phyloP scores from a whole-genome alignment of 2,797 vertebrate species.

The Anguilla megastoma region DNA sequence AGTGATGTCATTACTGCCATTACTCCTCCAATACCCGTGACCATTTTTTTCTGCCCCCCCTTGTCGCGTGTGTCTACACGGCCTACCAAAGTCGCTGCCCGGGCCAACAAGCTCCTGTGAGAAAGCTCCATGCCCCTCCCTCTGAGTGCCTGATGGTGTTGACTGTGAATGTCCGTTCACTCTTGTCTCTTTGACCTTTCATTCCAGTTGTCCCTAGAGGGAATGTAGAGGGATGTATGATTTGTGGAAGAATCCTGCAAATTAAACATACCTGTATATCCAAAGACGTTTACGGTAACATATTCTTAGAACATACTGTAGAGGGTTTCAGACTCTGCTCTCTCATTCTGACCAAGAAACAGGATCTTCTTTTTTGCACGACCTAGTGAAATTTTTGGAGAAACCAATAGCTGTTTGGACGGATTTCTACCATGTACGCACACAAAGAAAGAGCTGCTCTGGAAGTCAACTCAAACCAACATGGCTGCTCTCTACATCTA shows the following conservation, averaged over 20 bases:
- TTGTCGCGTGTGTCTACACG: slow-evolving; percentile 45
- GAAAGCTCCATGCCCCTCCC: neutral
- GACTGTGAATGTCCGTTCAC: slow-evolving; percentile 46
- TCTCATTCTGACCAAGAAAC: slow-evolving; percentile 47
- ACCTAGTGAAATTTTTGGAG: slow-evolving; percentile 57
- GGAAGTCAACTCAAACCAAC: slow-evolving; percentile 39
- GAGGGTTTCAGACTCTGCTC: slow-evolving; percentile 36
- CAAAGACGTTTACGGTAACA: slow-evolving; percentile 47
- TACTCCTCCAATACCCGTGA: slow-evolving; percentile 33
- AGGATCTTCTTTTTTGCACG: slow-evolving; percentile 49
- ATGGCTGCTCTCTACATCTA: slow-evolving; percentile 38
- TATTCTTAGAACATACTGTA: neutral
- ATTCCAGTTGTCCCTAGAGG: slow-evolving; percentile 1
- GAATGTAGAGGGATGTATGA: slow-evolving; percentile 17
- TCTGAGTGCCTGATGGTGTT: slow-evolving; percentile 18
- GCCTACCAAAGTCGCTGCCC: slow-evolving; percentile 60
- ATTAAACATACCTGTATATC: slow-evolving; percentile 1
- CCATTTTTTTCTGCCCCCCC: slow-evolving; percentile 43
- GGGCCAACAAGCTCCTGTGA: slow-evolving; percentile 31
- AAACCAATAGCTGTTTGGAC: slow-evolving; percentile 57
- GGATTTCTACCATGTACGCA: slow-evolving; percentile 45
- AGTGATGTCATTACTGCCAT: slow-evolving; percentile 29
- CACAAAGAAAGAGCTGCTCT: slow-evolving; percentile 26
- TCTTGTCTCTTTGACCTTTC: neutral
- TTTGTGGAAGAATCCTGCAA: neutral